Percentiles rank a stretch among this genome's conserved stretches.
These are phyloP conservation scores for Mustela nigripes DNA, from an alignment of 2,113 vertebrate species.

Conservation along the genomic window DNA sequence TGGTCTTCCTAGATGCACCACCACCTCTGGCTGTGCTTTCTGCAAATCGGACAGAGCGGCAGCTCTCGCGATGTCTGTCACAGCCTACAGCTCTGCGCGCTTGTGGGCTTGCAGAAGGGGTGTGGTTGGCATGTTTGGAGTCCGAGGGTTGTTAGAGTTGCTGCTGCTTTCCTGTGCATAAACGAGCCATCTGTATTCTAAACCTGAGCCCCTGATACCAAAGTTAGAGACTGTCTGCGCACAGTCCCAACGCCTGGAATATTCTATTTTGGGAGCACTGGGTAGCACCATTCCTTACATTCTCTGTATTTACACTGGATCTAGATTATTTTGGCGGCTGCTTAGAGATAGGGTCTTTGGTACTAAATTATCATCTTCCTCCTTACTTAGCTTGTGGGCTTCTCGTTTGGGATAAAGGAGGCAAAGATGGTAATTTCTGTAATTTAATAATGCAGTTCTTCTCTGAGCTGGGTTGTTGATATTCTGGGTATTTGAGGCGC, in stretches of 20 bases:
- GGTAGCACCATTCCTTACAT: conserved; percentile 94
- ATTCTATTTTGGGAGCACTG: conserved; percentile 95
- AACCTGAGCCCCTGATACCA: conserved; percentile 94
- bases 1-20: conserved; percentile 97
- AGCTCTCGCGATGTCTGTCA: conserved; percentile 96
- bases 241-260: conserved; percentile 90
- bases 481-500: conserved; percentile 93
- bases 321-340: conserved; percentile 94
- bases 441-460: conserved; percentile 97
- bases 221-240: conserved; percentile 97
- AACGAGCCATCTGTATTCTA: conserved; percentile 94
- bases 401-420: conserved; percentile 94
- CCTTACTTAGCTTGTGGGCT: conserved; percentile 92
- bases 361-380: conserved; percentile 93
- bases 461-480: conserved; percentile 98
- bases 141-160: conserved; percentile 96
- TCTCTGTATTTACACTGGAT: conserved; percentile 98
- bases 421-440: conserved; percentile 96
- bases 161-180: conserved; percentile 94
- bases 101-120: conserved; percentile 95
- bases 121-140: conserved; percentile 96
- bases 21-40: conserved; percentile 96
- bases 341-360: conserved; percentile 95
- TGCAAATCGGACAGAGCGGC: conserved; percentile 99
- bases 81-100: conserved; percentile 94